A percentile compares a stretch with the other conserved stretches of the same genome.
Conservation (phyloP, 2,113 vertebrate species). For the Phrynocephalus versicolor region DNA sequence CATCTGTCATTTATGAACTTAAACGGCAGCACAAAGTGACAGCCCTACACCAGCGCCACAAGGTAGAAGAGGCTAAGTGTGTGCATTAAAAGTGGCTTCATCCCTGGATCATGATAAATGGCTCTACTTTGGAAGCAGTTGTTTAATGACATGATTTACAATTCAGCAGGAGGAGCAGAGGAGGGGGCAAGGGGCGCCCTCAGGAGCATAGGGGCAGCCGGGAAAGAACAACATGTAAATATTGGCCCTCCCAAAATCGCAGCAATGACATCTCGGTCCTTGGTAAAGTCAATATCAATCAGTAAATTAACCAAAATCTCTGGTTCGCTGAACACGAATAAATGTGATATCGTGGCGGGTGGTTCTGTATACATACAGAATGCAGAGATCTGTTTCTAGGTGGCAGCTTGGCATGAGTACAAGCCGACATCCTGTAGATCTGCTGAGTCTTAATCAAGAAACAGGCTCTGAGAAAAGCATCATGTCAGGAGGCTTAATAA, state of each 20-base stretch:
- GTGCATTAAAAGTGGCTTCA: constrained; percentile 49
- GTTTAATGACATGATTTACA: constrained; percentile 68
- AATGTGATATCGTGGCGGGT: constrained; percentile 42
- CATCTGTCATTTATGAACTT: constrained; percentile 45
- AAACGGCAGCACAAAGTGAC: constrained; percentile 48
- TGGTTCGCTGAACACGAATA: constrained; percentile 53
- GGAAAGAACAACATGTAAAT: constrained; percentile 37
- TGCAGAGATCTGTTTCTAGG: constrained; percentile 32
- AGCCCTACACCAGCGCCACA: constrained; percentile 54
- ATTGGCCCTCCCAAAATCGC: constrained; percentile 34
- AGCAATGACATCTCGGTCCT: constrained; percentile 39
- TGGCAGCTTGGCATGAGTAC: constrained; percentile 41
- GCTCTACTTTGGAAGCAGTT: constrained; percentile 55
- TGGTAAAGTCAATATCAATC: constrained; percentile 63
- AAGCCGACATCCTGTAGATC: constrained; percentile 30
- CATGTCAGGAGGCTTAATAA: constrained; percentile 15
- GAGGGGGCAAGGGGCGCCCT: constrained; percentile 45
- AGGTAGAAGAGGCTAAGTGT: constrained; percentile 56
- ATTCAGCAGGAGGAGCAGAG: constrained; percentile 48
- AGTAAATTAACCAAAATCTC: constrained; percentile 57
- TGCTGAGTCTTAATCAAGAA: constrained; percentile 49
- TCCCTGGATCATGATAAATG: constrained; percentile 65
- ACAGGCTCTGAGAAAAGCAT: neutral
- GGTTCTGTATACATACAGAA: constrained; percentile 32
- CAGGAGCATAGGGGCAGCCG: constrained; percentile 30